A percentile compares a stretch with the other conserved stretches of the same genome.
Evolutionary conservation across 1,140 invertebrate genomes (phyloP).

Genomic region (Drosophila ambigua): DNA sequence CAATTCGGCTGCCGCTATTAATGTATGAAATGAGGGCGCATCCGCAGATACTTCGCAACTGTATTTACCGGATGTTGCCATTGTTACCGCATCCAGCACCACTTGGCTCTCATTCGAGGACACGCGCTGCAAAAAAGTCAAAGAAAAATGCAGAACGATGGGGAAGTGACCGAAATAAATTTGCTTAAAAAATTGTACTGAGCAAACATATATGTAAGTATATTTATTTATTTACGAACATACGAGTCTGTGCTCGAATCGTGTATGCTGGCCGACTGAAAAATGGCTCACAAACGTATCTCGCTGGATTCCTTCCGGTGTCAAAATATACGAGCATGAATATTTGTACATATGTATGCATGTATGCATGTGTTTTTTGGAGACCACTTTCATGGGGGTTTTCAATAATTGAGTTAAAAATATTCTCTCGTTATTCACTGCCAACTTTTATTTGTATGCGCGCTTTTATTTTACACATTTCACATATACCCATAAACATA

Average conservation of each 20-base stretch:
- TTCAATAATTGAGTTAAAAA: conserved; percentile 52
- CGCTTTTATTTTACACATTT: too few relatives aligned
- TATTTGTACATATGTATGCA: too few relatives aligned
- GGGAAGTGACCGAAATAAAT: conserved; percentile 44
- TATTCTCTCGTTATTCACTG: too few relatives aligned
- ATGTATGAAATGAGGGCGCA: conserved; percentile 93
- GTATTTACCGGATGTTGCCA: conserved; percentile 88
- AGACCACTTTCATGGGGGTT: not conserved
- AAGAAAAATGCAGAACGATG: conserved; percentile 15
- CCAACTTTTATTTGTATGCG: not conserved
- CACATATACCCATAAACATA: too few relatives aligned
- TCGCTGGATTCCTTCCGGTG: conserved; percentile 48
- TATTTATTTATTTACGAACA: conserved; percentile 7
- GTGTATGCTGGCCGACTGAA: conserved; percentile 23
- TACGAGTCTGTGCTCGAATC: not conserved
- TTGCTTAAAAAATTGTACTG: conserved; percentile 44
- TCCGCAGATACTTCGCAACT: conserved; percentile 94
- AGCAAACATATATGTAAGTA: conserved; percentile 21
- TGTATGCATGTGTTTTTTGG: conserved; percentile 9
- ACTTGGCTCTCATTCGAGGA: conserved; percentile 87
- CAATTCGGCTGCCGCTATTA: conserved; percentile 88
- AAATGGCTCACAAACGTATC: conserved; percentile 58
- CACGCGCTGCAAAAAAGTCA: conserved; percentile 84
- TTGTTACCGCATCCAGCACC: conserved; percentile 85
- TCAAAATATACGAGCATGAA: conserved; percentile 13